Conservation (phyloP, 2,888 invertebrate genomes). For the Fragum sueziense region DNA sequence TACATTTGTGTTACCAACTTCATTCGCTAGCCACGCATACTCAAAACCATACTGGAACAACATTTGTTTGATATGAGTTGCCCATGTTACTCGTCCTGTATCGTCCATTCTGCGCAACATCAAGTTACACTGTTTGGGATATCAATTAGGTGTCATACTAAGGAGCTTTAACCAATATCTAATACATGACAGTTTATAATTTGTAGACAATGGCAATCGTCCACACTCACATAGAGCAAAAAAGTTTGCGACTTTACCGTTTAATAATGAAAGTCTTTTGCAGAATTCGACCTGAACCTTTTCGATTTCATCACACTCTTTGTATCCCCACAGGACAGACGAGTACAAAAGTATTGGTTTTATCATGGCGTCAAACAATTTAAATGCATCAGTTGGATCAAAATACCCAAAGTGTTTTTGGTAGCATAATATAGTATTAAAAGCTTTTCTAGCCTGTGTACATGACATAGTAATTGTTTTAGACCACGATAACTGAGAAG, state of each 20-base stretch:
- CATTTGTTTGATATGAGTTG: constrained; percentile 11
- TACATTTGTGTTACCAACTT: constrained; percentile 14
- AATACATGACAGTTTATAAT: not conserved
- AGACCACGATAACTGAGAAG: constrained; percentile 22
- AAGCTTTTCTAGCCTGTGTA: constrained; percentile 1
- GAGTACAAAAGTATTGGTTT: constrained; percentile 22
- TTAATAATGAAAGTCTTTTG: constrained; percentile 8
- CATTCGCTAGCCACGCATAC: constrained; percentile 9
- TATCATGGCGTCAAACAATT: constrained; percentile 27
- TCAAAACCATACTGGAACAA: constrained; percentile 22
- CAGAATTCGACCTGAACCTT: constrained; percentile 29
- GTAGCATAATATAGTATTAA: not conserved
- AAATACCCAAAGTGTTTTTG: not conserved
- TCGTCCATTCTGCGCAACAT: constrained; percentile 11
- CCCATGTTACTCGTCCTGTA: constrained; percentile 16
- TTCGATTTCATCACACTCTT: constrained; percentile 13
- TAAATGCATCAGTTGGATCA: not conserved
- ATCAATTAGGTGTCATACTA: constrained; percentile 12
- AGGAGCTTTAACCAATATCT: constrained; percentile 29
- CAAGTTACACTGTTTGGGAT: constrained; percentile 22
- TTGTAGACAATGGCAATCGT: constrained; percentile 13
- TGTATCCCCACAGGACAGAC: constrained; percentile 27
- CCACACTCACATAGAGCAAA: constrained; percentile 27
- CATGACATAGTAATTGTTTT: not conserved
- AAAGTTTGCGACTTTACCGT: constrained; percentile 3